phyloP scores from a whole-genome alignment of 2,888 invertebrate species.

The Teleogryllus oceanicus region DNA sequence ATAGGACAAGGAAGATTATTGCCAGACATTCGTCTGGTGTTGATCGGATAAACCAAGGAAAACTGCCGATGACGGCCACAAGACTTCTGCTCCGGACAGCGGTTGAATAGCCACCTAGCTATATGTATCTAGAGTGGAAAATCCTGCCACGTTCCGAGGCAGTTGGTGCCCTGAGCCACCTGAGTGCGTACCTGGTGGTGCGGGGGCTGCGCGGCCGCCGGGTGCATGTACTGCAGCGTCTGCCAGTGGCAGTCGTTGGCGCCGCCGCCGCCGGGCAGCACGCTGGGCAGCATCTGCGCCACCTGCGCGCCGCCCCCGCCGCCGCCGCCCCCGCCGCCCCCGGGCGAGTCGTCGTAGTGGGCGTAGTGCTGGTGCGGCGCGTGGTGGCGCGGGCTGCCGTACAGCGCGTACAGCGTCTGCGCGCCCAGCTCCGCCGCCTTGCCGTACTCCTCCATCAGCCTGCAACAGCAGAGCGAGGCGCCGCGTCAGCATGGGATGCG shows the following conservation, averaged over 20 bases:
- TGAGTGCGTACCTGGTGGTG: not conserved
- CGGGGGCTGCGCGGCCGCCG: slow-evolving; percentile 45
- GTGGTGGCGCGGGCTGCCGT: slow-evolving; percentile 33
- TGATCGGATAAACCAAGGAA: too few species aligned
- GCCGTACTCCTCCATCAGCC: slow-evolving; percentile 50
- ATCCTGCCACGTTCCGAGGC: too few species aligned
- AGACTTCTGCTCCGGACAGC: too few species aligned
- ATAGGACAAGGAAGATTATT: too few species aligned
- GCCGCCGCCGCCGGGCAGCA: slow-evolving; percentile 34
- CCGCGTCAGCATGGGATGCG: not conserved
- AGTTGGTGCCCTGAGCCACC: too few species aligned
- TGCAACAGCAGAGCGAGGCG: slow-evolving; percentile 35
- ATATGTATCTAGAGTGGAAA: too few species aligned
- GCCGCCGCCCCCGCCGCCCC: slow-evolving; percentile 35
- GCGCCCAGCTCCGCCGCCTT: slow-evolving; percentile 44
- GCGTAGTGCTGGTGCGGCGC: slow-evolving; percentile 38
- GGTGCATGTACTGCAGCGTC: slow-evolving; percentile 28
- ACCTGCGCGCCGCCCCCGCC: slow-evolving; percentile 36
- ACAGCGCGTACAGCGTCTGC: slow-evolving; percentile 28
- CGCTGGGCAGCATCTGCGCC: slow-evolving; percentile 40
- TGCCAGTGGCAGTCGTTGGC: slow-evolving; percentile 37
- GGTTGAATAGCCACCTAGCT: too few species aligned
- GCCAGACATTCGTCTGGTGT: too few species aligned
- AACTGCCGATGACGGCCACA: too few species aligned
- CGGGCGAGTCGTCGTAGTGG: slow-evolving; percentile 35